Evolutionary conservation across 2,797 vertebrate species (phyloP).

Genomic region (Calcarius lapponicus): DNA sequence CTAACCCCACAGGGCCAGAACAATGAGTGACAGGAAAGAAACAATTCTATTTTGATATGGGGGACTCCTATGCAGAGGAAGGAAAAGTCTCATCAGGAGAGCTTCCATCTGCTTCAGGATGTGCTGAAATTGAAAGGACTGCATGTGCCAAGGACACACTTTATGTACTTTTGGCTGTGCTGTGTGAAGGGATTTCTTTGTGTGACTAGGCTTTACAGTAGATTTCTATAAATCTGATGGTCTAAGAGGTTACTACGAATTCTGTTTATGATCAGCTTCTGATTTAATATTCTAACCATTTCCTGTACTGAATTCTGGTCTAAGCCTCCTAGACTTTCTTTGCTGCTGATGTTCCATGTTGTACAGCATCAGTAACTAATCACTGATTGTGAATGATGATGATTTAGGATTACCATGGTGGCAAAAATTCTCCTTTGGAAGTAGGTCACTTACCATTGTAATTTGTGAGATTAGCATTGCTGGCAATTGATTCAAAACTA

Average conservation of each 20-base stretch:
- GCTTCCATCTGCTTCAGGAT: constrained; percentile 30
- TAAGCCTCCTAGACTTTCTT: background rate
- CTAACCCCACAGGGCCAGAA: background rate
- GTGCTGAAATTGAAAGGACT: background rate
- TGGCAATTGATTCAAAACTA: background rate
- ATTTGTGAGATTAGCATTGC: background rate
- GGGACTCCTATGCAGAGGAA: constrained; percentile 15
- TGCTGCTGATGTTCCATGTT: background rate
- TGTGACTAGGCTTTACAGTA: background rate
- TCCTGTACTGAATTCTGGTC: background rate
- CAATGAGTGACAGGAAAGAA: constrained; percentile 54
- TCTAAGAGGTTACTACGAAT: background rate
- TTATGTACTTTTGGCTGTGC: background rate
- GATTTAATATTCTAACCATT: background rate
- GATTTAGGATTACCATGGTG: background rate
- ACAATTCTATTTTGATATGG: constrained; percentile 17
- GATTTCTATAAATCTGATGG: background rate
- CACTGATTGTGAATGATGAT: background rate
- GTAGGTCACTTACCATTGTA: background rate
- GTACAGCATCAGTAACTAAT: background rate
- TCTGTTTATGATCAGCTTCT: background rate
- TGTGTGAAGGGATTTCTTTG: background rate
- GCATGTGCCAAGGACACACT: background rate
- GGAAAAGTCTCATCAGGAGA: constrained; percentile 42
- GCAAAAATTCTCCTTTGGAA: background rate